phyloP scores from a whole-genome alignment of 1,140 invertebrate genomes.

The Habropoda laboriosa region DNA sequence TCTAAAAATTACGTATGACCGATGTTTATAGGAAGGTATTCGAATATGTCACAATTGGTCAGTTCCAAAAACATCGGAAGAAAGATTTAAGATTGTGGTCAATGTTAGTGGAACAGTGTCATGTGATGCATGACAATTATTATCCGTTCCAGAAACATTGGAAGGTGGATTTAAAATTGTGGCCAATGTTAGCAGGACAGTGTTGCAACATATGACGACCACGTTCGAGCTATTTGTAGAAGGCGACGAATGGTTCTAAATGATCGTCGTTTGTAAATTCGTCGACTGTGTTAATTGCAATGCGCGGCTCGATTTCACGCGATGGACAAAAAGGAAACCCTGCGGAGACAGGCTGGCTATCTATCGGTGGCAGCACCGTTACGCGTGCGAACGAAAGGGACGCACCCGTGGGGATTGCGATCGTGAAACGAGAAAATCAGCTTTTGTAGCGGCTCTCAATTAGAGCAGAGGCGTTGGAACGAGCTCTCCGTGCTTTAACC shows the following conservation, averaged over 20 bases:
- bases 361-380: constrained; percentile 21
- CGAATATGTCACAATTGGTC: too few relatives aligned
- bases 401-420: constrained; percentile 14
- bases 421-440: constrained; percentile 37
- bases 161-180: too few relatives aligned
- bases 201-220: not conserved
- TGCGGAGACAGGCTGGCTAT: constrained; percentile 2
- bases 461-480: not conserved
- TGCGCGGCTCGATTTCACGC: constrained; percentile 13
- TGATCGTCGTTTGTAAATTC: not conserved
- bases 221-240: too few relatives aligned
- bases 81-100: too few relatives aligned
- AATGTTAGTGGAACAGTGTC: too few relatives aligned
- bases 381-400: constrained; percentile 25
- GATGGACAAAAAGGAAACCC: constrained; percentile 19
- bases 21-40: too few relatives aligned
- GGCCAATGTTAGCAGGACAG: too few relatives aligned
- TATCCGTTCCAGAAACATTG: too few relatives aligned
- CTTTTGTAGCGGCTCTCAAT: constrained; percentile 22
- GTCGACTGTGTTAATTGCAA: constrained; percentile 4
- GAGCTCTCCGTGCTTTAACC: not conserved
- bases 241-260: not conserved
- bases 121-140: too few relatives aligned
- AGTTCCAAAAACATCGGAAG: too few relatives aligned
- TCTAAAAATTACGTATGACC: too few relatives aligned